These are phyloP conservation scores for Cerastis rubricosa DNA, from an alignment of 2,888 invertebrate genomes.

Conservation along the genomic window DNA sequence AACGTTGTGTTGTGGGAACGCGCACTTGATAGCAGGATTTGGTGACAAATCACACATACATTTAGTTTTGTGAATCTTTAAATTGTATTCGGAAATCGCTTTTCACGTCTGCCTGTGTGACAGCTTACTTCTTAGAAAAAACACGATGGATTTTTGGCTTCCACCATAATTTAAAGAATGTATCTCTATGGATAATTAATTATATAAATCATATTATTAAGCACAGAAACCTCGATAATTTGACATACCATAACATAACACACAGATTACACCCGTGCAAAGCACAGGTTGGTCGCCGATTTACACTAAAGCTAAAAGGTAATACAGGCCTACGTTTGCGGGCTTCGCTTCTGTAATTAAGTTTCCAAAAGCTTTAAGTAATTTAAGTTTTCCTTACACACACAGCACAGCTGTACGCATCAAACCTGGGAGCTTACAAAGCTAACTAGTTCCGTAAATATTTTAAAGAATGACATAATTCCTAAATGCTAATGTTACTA, in stretches of 20 bases:
- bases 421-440: conserved; percentile 5
- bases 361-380: not conserved
- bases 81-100: not conserved
- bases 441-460: not conserved
- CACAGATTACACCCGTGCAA: not conserved
- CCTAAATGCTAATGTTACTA: conserved; percentile 10
- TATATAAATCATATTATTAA: not conserved
- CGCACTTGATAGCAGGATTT: not conserved
- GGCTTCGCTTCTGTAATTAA: not conserved
- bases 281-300: not conserved
- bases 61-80: not conserved
- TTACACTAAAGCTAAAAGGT: not conserved
- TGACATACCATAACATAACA: not conserved
- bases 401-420: not conserved
- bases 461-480: conserved; percentile 9
- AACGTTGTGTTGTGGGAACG: not conserved
- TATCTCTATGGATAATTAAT: not conserved
- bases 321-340: not conserved
- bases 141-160: not conserved
- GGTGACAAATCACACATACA: not conserved
- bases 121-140: not conserved
- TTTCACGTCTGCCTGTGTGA: not conserved
- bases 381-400: not conserved
- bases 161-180: not conserved
- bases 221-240: not conserved